phyloP scores from a whole-genome alignment of 1,140 invertebrate genomes.

The Nymphalis io region DNA sequence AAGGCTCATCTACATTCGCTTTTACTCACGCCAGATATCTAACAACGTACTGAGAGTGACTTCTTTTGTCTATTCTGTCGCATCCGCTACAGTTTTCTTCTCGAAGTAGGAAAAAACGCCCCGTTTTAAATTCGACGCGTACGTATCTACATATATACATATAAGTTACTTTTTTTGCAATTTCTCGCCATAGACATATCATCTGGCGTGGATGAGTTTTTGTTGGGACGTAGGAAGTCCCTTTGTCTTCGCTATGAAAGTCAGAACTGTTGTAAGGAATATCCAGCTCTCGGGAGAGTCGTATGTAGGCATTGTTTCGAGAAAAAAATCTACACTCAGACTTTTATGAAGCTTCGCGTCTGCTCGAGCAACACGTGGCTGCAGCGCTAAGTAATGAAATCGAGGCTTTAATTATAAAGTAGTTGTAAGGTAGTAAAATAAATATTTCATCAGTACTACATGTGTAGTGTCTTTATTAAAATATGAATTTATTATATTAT shows the following conservation, averaged over 20 bases:
- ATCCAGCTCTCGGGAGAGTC: conserved; percentile 62
- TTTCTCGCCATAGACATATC: conserved; percentile 79
- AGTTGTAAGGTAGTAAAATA: conserved; percentile 22
- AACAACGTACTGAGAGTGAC: conserved; percentile 64
- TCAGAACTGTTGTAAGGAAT: conserved; percentile 77
- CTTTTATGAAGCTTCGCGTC: conserved; percentile 53
- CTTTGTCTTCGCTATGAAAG: conserved; percentile 76
- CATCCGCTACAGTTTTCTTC: conserved; percentile 74
- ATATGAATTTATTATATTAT: not conserved
- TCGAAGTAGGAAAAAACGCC: conserved; percentile 64
- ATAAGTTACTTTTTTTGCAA: conserved; percentile 72
- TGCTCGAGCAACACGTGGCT: conserved; percentile 68
- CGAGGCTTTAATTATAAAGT: conserved; percentile 54
- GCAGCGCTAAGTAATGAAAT: conserved; percentile 67
- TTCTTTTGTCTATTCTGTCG: conserved; percentile 73
- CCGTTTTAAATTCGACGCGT: conserved; percentile 71
- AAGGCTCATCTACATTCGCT: conserved; percentile 79
- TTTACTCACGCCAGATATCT: conserved; percentile 70
- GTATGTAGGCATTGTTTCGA: conserved; percentile 71
- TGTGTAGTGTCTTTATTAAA: not conserved
- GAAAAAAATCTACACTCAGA: conserved; percentile 72
- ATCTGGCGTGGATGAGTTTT: conserved; percentile 78
- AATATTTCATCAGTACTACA: conserved; percentile 2
- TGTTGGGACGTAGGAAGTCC: conserved; percentile 75
- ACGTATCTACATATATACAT: conserved; percentile 48